Evolutionary conservation across 2,888 invertebrate genomes (phyloP), one percentile per base, ranked within the genome.

Genomic region (Enchytraeus crypticus): DNA sequence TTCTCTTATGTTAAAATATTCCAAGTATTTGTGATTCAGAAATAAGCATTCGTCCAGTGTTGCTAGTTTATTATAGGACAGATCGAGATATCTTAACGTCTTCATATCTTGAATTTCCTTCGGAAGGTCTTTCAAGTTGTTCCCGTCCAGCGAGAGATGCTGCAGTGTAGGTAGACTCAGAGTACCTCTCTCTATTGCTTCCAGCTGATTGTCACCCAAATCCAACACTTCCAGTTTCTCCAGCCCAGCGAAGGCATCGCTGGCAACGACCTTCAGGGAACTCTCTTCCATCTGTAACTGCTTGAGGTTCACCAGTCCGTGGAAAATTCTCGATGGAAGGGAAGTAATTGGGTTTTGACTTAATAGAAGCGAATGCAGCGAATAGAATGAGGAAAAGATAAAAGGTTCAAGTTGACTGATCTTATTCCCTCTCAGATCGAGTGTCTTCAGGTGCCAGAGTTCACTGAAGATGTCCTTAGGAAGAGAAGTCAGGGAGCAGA

Each of bases 71-170:
- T 68, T 68, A 56, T 74, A 71, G 21, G 72, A 68, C 26, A 74
- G 63, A 5, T 72, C 70, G 32, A 77, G 64, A 18, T 68, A 68
- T 38, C 63, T 61, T n/a, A 76, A 68, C 47, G 69, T 64, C 46
- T 67, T 66, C 38, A 77, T 62, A 4, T 69, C 64, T 8, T 66
- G 68, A 8, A 77, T 69, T 29, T 72, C 71, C 1, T 53, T 57
- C 0, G 76, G 75, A 4, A 77, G 62, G n/a, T 63, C 54, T 3
- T 33, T 51, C 21, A 68, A 56, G 3, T 49, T 14, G 57, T 68
- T 68, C 4, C 68, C 68, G 54, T 68, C 68, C 29, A 68, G 59
- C 8, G 53, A 33, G 4, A 68, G 60, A 21, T 59, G 59, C 45
- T 64, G 51, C 38, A 68, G 57, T 5, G 57, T 47, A n/a, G 63